Evolutionary conservation across 2,888 invertebrate species (phyloP), one percentile per base, ranked within the genome.

Genomic region (Tridacna gigas): DNA sequence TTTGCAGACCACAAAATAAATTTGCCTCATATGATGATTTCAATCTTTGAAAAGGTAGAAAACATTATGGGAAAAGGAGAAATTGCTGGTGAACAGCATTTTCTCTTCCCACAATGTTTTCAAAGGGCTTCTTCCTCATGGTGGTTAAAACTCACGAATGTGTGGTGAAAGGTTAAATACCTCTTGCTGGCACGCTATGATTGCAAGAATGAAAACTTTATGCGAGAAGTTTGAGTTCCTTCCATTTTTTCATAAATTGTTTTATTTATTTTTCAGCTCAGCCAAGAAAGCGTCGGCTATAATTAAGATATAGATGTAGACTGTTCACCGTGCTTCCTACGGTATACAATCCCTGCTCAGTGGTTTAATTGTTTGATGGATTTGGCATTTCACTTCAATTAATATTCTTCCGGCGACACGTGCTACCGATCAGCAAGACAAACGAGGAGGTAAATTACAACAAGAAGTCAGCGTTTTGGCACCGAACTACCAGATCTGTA

Each of bases 311-410:
- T 51, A n/a, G 51, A 47, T 12, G 22, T 37, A 0, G 22, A 22
- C 47, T 18, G 12, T 47, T 51, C 28, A 25, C 26, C 22, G 26
- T 63, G 1, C 20, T 26, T 48, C 71, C 7, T 22, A 15, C 48
- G 25, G 13, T 51, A 51, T 7, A 51, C 20, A 26, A 20, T 3
- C 18, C 22, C 48, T 37, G 71, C 51, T 71, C 22, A 13, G n/a
- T 15, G 18, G 67, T 37, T 67, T 71, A 71, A 51, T 51, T 51
- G 28, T 51, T 71, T 71, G 71, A 71, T 71, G 71, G 51, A 71
- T 71, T n/a, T 71, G 71, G 71, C 71, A 71, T 71, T 71, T 71
- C 51, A 51, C 25, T 15, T 47, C 71, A 71, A 71, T 71, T 71
- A 71, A 71, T 71, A 22, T 51, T 22, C 71, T 51, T 71, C 71